Conservation (phyloP, 2,113 vertebrate genomes). For the Chaetops frenatus region DNA sequence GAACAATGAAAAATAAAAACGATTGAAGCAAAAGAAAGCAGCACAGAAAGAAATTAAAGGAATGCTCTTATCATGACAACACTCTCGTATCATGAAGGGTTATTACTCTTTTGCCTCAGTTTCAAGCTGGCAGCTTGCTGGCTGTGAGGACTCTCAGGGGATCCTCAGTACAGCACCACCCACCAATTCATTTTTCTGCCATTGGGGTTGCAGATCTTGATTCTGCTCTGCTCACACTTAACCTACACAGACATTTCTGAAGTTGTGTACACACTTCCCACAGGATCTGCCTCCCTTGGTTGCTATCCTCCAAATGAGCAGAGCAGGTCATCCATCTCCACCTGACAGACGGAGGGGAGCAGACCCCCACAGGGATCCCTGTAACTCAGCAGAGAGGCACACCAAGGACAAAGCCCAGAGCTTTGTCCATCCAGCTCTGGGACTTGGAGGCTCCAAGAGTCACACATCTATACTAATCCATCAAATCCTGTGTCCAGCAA, state of each 20-base stretch:
- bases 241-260: background rate
- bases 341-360: background rate
- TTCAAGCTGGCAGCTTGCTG: background rate
- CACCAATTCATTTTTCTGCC: background rate
- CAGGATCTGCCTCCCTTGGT: background rate
- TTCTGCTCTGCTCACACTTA: background rate
- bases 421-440: background rate
- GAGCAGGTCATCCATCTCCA: background rate
- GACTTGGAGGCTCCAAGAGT: background rate
- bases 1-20: background rate
- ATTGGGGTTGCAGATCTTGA: background rate
- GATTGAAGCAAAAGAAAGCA: background rate
- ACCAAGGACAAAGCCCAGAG: rapidly evolving
- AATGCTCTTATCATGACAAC: background rate
- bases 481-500: background rate
- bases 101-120: background rate
- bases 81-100: background rate
- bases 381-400: background rate
- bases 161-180: background rate
- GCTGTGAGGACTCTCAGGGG: background rate
- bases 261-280: background rate
- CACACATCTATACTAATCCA: background rate
- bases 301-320: background rate
- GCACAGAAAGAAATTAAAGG: background rate
- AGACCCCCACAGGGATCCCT: background rate